Evolutionary conservation across 2,113 vertebrate genomes (phyloP).

Genomic region (Mastomys coucha): DNA sequence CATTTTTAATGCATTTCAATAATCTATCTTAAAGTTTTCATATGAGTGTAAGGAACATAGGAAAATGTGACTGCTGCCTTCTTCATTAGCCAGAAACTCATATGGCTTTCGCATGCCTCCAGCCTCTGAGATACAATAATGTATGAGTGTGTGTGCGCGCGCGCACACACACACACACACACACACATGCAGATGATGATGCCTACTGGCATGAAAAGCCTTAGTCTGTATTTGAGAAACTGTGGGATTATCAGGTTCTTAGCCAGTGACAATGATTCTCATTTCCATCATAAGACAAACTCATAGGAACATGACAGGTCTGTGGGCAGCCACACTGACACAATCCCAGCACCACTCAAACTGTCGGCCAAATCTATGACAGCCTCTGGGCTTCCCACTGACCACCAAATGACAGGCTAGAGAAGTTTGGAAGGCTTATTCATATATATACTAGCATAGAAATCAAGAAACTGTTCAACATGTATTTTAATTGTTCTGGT

Average conservation of each 20-base stretch:
- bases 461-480: neutral
- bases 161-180: neutral
- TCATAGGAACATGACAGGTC: neutral
- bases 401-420: neutral
- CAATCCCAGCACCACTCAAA: neutral
- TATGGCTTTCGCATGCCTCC: neutral
- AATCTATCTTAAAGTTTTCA: constrained; percentile 2
- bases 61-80: neutral
- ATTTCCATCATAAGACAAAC: neutral
- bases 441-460: neutral
- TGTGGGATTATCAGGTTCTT: neutral
- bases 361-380: neutral
- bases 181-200: neutral
- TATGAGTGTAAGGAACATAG: neutral
- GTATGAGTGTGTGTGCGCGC: no score
- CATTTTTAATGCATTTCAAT: neutral
- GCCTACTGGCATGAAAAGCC: neutral
- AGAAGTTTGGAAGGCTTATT: neutral
- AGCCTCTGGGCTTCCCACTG: neutral
- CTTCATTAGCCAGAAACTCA: neutral
- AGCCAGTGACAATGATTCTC: neutral
- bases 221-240: neutral
- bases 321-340: neutral
- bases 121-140: neutral
- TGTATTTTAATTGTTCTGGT: neutral